Conservation (phyloP, 2,888 invertebrate genomes). For the Panorpa germanica region DNA sequence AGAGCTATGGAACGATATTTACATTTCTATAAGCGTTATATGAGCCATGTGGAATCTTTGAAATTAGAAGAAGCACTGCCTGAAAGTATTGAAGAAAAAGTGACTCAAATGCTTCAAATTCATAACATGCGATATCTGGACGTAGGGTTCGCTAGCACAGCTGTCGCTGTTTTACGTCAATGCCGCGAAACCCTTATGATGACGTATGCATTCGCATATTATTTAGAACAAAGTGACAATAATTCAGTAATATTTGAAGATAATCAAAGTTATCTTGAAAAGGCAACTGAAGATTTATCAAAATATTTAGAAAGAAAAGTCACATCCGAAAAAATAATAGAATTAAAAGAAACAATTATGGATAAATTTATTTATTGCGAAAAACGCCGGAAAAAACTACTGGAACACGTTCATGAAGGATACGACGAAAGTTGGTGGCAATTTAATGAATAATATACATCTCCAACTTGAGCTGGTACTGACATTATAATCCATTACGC, state of each 20-base stretch:
- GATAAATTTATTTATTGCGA: constrained; percentile 99
- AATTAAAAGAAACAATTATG: constrained; percentile 97
- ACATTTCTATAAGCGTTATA: constrained; percentile 97
- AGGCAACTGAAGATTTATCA: constrained; percentile 90
- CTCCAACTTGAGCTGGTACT: too few relatives aligned
- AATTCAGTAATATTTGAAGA: constrained; percentile 98
- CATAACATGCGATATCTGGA: constrained; percentile 99
- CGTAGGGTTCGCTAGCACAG: too few relatives aligned
- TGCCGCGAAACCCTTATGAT: constrained; percentile 98
- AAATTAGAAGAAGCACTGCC: constrained; percentile 96
- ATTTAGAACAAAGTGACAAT: constrained; percentile 93
- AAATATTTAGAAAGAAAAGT: constrained; percentile 97
- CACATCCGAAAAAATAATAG: constrained; percentile 88
- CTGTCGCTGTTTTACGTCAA: constrained; percentile 90
- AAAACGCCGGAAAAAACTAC: constrained; percentile 81
- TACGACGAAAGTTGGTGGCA: constrained; percentile 99
- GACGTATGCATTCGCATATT: constrained; percentile 98
- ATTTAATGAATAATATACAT: constrained; percentile 82
- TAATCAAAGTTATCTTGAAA: constrained; percentile 95
- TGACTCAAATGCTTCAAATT: constrained; percentile 99
- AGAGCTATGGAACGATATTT: too few relatives aligned
- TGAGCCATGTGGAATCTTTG: constrained; percentile 98
- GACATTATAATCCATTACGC: too few relatives aligned
- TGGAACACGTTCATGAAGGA: constrained; percentile 97
- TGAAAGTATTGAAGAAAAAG: constrained; percentile 88